A percentile compares a stretch with the other conserved stretches of the same genome.
These are phyloP conservation scores for Nephrotoma flavescens DNA, from an alignment of 2,888 invertebrate species.

Conservation along the genomic window DNA sequence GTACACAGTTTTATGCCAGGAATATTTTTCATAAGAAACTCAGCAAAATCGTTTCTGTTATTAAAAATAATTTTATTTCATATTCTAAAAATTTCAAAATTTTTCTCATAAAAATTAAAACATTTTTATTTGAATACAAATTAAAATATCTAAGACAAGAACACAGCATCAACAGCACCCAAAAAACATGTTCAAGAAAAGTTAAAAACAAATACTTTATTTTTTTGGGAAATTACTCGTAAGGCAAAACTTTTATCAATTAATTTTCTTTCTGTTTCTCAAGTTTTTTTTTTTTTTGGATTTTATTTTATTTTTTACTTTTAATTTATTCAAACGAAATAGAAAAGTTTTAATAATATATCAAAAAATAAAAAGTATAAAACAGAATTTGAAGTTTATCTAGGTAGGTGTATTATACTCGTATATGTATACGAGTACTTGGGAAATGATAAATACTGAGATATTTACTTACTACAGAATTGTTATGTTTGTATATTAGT, in stretches of 20 bases:
- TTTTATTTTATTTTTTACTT: not conserved
- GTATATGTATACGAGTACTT: not conserved
- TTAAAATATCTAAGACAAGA: not conserved
- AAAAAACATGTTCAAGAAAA: not conserved
- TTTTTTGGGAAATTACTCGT: not conserved
- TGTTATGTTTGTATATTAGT: not conserved
- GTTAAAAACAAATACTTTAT: not conserved
- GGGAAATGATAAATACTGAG: not conserved
- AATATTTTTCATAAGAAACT: too few species aligned
- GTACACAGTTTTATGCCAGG: too few species aligned
- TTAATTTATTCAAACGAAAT: not conserved
- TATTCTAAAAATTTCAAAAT: too few species aligned
- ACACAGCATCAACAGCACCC: not conserved
- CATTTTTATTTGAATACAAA: not conserved
- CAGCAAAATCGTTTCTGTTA: too few species aligned
- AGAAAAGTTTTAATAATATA: not conserved
- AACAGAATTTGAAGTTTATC: not conserved
- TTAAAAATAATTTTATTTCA: too few species aligned
- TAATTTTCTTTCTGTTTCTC: not conserved
- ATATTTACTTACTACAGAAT: not conserved
- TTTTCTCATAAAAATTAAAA: not conserved
- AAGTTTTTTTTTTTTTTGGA: not conserved
- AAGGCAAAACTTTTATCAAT: not conserved
- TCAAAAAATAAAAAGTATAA: not conserved
- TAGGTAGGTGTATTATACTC: not conserved